Conservation (phyloP, 2,888 invertebrate species). For the Melinaea menophilus region DNA sequence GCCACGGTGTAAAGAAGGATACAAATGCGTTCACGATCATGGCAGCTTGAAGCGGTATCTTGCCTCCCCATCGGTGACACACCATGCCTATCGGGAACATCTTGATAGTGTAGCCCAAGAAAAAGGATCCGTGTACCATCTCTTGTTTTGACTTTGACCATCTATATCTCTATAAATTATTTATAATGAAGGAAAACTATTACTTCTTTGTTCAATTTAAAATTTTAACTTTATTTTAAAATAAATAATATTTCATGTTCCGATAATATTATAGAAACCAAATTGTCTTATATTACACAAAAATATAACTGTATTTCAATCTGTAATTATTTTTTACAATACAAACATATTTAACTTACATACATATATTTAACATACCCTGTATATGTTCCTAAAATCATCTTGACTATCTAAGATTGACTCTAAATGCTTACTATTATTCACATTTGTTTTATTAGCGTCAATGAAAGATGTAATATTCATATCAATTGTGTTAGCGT, state of each 20-base stretch:
- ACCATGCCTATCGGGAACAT: conserved; percentile 77
- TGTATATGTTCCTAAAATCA: conserved; percentile 32
- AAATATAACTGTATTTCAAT: too few species aligned
- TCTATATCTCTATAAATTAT: conserved; percentile 45
- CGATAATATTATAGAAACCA: too few species aligned
- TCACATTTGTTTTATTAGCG: background rate
- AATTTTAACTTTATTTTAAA: too few species aligned
- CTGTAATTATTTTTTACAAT: too few species aligned
- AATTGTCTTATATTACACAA: too few species aligned
- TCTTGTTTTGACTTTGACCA: conserved; percentile 61
- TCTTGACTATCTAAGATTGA: conserved; percentile 1
- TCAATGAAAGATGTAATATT: background rate
- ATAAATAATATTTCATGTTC: background rate
- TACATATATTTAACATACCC: conserved; percentile 25
- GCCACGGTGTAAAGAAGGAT: conserved; percentile 39
- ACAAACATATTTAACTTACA: too few species aligned
- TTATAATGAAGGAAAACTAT: background rate
- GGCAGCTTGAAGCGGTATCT: conserved; percentile 68
- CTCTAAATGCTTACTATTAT: background rate
- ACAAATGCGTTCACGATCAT: conserved; percentile 49
- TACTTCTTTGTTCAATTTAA: too few species aligned
- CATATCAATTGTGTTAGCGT: background rate
- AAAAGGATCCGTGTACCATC: conserved; percentile 67
- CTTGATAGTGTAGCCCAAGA: conserved; percentile 71
- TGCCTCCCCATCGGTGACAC: conserved; percentile 80